Base-by-base conservation (phyloP, 2,113 vertebrate genomes). In the Sinosuthora webbiana region DNA sequence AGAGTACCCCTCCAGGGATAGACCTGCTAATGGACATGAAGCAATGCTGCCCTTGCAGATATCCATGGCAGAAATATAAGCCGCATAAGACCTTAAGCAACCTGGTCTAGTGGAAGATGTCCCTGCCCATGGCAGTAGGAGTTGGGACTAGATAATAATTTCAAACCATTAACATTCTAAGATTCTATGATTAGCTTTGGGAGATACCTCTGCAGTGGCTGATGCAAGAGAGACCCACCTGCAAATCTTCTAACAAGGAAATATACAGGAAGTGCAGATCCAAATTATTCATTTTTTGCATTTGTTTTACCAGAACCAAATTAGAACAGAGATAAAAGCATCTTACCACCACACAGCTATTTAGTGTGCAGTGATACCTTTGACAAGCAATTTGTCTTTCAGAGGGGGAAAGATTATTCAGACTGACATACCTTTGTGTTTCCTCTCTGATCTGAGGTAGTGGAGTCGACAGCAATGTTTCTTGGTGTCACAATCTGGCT, bases 351-450 rank as follows among this genome's bases (percentile, higher is more conserved):
- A 82, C 19, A 76, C 1, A 33, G 84, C 84, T 93, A 79, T 95
- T 94, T 87, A 84, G 67, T 30, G 52, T 11, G 10, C 42, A 89
- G 74, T 27, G 53, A 39, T 91, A 87, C 18, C 67, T 87, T 70
- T 93, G 89, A 64, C 85, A 73, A n/a, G 76, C 52, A 93, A 92
- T 94, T 93, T 97, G 64, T 95, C 89, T 95, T 96, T 96, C 76
- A 92, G 62, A 78, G 35, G n/a, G 11, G 20, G 33, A 73, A 82
- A 39, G 67, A 79, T 86, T 92, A 93, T 83, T 86, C 44, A 90
- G 47, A 60, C 68, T 93, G 89, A 93, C 87, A 70, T 60, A 85
- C 69, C 64, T 96, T 83, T 86, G 75, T 55, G 37, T 81, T 87
- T 94, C 65, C 92, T 94, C 78, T 94, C 85, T 92, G 67, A 93